Conservation (phyloP, 2,113 vertebrate genomes). For the Phocoena phocoena region DNA sequence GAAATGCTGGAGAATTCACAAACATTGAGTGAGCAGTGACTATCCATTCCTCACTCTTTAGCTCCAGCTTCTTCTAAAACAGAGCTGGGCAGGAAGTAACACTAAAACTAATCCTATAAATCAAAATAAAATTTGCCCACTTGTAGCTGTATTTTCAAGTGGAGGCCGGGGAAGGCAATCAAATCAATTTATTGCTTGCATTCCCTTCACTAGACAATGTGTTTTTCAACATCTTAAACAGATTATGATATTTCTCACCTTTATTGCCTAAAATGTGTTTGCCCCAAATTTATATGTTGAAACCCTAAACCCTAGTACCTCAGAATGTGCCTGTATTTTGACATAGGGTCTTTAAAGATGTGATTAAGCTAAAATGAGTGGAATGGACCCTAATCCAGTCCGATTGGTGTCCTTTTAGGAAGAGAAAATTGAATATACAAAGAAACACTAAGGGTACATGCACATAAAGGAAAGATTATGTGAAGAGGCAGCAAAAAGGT, state of each 20-base stretch:
- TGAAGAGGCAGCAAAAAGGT: background rate
- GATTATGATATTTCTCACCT: background rate
- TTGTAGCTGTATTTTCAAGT: background rate
- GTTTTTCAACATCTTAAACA: background rate
- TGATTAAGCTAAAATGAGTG: background rate
- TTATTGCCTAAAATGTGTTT: background rate
- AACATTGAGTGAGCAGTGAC: background rate
- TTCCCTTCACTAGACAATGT: background rate
- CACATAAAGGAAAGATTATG: background rate
- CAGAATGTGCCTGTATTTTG: background rate
- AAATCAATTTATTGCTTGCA: background rate
- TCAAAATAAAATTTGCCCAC: background rate
- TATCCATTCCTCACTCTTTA: background rate
- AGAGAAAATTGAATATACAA: background rate
- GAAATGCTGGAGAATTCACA: background rate
- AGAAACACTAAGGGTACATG: background rate
- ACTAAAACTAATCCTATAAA: background rate
- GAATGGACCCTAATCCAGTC: background rate
- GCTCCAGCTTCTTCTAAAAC: background rate
- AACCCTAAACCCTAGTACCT: background rate
- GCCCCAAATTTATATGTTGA: background rate
- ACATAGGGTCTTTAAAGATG: background rate
- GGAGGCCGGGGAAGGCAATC: background rate
- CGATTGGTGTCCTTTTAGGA: background rate
- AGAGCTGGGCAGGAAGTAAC: background rate